A percentile compares a stretch with the other conserved stretches of the same genome.
Evolutionary conservation across 2,113 vertebrate genomes (phyloP).

Genomic region (Tupaia chinensis): DNA sequence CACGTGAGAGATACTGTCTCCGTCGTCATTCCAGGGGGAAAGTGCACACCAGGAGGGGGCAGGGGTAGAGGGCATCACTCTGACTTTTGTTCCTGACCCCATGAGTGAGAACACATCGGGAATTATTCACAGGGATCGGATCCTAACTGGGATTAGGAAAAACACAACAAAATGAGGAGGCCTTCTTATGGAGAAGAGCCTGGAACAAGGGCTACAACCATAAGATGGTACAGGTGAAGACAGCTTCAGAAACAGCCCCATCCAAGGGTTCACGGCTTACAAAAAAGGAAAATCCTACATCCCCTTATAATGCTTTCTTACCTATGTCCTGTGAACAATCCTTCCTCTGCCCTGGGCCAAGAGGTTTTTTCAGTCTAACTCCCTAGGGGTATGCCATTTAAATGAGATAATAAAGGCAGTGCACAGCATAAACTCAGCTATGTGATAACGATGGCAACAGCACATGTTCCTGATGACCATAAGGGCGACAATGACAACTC

Average conservation of each 20-base stretch:
- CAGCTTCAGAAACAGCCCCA: neutral
- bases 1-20: conserved; percentile 13
- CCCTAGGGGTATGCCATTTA: neutral
- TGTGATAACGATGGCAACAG: neutral
- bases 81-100: neutral
- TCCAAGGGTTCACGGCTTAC: neutral
- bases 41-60: neutral
- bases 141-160: neutral
- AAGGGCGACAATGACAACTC: neutral
- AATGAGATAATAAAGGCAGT: neutral
- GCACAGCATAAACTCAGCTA: fast-evolving
- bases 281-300: neutral
- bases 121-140: neutral
- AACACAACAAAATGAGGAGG: neutral
- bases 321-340: neutral
- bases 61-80: neutral
- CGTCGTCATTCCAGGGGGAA: conserved; percentile 27
- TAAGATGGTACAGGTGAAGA: neutral
- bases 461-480: neutral
- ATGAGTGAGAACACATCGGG: neutral
- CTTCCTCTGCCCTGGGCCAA: neutral
- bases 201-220: neutral
- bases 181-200: neutral
- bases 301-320: neutral
- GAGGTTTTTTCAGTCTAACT: neutral